phyloP scores from a whole-genome alignment of 2,113 vertebrate species.

The Zeus faber region DNA sequence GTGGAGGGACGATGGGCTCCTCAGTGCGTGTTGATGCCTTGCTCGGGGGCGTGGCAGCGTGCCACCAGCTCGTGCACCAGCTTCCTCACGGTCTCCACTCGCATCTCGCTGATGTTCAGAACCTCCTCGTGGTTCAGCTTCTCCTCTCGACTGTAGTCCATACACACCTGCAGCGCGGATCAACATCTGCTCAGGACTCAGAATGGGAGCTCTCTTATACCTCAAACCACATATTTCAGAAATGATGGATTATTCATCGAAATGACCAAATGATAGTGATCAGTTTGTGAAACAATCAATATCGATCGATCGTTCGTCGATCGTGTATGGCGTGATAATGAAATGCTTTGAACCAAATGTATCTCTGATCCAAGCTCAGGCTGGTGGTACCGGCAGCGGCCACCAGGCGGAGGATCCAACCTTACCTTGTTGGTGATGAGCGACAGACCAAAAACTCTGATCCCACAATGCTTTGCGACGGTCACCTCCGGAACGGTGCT shows the following conservation, averaged over 20 bases:
- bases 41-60: slow-evolving; percentile 57
- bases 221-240: too few relatives aligned
- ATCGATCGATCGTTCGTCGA: too few relatives aligned
- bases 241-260: too few relatives aligned
- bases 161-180: slow-evolving; percentile 55
- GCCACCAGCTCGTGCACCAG: slow-evolving; percentile 55
- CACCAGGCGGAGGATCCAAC: too few relatives aligned
- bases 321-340: too few relatives aligned
- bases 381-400: too few relatives aligned
- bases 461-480: slow-evolving; percentile 69
- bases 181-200: too few relatives aligned
- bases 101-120: slow-evolving; percentile 67
- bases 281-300: not conserved
- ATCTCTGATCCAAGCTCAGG: too few relatives aligned
- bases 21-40: not conserved
- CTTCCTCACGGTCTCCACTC: slow-evolving; percentile 64
- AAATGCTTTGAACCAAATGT: not conserved
- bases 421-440: slow-evolving; percentile 73
- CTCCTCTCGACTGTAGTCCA: slow-evolving; percentile 71
- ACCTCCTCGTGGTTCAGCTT: slow-evolving; percentile 70
- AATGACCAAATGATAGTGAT: not conserved
- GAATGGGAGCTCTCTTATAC: too few relatives aligned
- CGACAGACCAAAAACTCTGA: slow-evolving; percentile 68
- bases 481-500: slow-evolving; percentile 73
- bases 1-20: not conserved